Percentiles rank a stretch among this genome's conserved stretches.
Conservation (phyloP, 2,797 vertebrate species). For the Paedocypris micromegethes region DNA sequence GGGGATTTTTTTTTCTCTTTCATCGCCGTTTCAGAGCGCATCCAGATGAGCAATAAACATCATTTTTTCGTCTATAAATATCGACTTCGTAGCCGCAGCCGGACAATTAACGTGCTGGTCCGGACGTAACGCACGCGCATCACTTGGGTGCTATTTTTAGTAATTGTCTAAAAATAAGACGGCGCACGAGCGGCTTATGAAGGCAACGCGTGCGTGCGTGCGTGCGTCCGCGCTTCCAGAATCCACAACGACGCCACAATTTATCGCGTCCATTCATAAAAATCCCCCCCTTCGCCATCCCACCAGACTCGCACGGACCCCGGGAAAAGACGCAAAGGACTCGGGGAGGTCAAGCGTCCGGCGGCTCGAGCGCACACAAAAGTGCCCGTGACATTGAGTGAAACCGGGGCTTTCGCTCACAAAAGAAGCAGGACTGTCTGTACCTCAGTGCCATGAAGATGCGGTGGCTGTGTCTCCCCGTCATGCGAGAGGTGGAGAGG, state of each 20-base stretch:
- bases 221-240: slow-evolving; percentile 12
- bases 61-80: slow-evolving; percentile 10
- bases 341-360: slow-evolving; percentile 28
- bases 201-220: slow-evolving; percentile 31
- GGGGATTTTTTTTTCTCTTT: too few relatives aligned
- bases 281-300: slow-evolving; percentile 16
- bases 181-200: slow-evolving; percentile 37
- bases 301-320: slow-evolving; percentile 7
- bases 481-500: slow-evolving; percentile 20
- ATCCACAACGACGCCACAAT: slow-evolving; percentile 51
- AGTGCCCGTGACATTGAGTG: neutral
- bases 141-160: slow-evolving; percentile 49
- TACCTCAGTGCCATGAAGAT: slow-evolving; percentile 61
- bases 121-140: slow-evolving; percentile 34
- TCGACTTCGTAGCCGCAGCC: slow-evolving; percentile 6
- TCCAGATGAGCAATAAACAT: slow-evolving; percentile 22
- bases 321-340: slow-evolving; percentile 25
- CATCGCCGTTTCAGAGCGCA: slow-evolving; percentile 5
- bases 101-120: slow-evolving; percentile 8
- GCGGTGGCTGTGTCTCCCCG: slow-evolving; percentile 47
- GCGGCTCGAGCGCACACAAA: neutral
- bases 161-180: slow-evolving; percentile 50
- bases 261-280: slow-evolving; percentile 57
- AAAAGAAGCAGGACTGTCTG: slow-evolving; percentile 23
- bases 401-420: slow-evolving; percentile 5